Evolutionary conservation across 2,113 vertebrate genomes (phyloP), one percentile per base, ranked within the genome.

Genomic region (Paramormyrops kingsleyae): DNA sequence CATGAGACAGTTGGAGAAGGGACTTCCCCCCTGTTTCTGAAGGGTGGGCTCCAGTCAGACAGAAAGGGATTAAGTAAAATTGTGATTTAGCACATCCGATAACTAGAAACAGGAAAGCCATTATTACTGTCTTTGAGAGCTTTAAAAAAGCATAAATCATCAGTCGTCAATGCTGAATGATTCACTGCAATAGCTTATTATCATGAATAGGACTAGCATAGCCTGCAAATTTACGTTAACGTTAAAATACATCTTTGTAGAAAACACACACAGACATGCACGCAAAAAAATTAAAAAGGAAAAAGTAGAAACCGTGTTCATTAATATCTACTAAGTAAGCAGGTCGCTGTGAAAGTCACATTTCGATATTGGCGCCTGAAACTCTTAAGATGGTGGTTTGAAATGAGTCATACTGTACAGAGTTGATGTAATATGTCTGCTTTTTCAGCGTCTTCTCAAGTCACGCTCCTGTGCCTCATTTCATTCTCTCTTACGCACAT

Each of bases 11-110:
- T 46, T 84, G 2, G 39, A 15, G 5, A n/a, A 83, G 92, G 94
- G 92, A 91, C 87, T 88, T 93, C 92, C 92, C 94, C 91, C 5
- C 83, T 83, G 44, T 15, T 89, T 44, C 62, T n/a, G 88, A 80
- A 91, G 87, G 90, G 90, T 92, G 93, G 92, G 92, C 92, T 86
- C 91, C 92, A 94, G 92, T 94, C 93, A 94, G 89, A 94, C 4
- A 92, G 93, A 92, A 90, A 93, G 47, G n/a, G 87, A 46, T 77
- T 31, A 46, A 39, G 31, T 56, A 39, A 56, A 31, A 27, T 2
- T 46, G 88, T 89, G 90, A 83, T 89, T 92, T 83, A 87, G 44
- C 3, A 93, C 92, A 91, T 70, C 17, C 84, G 88, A 62, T 42
- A 49, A 50, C 44, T 84, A 21, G 46, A 31, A 89, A 19, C 15